These are phyloP conservation scores for Cepphus grylle DNA, from an alignment of 2,113 vertebrate species.

Conservation along the genomic window DNA sequence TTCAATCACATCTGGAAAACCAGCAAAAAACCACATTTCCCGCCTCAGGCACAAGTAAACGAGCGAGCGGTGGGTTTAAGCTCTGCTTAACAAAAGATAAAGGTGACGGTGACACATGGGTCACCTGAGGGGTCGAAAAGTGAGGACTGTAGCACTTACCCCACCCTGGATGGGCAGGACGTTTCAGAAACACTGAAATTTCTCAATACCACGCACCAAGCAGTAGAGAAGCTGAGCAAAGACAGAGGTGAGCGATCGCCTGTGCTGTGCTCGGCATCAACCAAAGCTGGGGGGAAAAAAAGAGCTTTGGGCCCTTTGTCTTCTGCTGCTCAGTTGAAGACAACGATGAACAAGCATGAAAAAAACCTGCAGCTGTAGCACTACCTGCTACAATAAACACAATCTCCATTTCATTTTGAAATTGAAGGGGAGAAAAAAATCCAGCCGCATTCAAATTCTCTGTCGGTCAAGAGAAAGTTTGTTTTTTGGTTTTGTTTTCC, in stretches of 20 bases:
- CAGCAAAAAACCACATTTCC: background rate
- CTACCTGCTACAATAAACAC: background rate
- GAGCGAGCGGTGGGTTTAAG: background rate
- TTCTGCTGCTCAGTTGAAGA: background rate
- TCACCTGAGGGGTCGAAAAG: background rate
- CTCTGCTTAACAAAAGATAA: background rate
- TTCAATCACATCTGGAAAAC: background rate
- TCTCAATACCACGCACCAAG: background rate
- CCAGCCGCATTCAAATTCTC: background rate
- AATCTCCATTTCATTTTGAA: background rate
- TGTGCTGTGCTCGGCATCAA: background rate
- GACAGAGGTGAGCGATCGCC: background rate
- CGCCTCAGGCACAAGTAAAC: background rate
- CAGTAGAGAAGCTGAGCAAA: background rate
- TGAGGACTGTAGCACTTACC: background rate
- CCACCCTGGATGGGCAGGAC: background rate
- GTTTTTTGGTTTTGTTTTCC: background rate
- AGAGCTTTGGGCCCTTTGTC: background rate
- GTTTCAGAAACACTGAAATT: background rate
- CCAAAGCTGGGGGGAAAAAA: background rate
- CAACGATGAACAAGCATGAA: fast-evolving
- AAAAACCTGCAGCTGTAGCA: background rate
- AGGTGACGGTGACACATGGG: background rate
- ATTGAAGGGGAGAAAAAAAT: background rate
- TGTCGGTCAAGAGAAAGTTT: background rate